Evolutionary conservation across 2,888 invertebrate genomes (phyloP), one percentile per base, ranked within the genome.

Genomic region (Beris chalybata): DNA sequence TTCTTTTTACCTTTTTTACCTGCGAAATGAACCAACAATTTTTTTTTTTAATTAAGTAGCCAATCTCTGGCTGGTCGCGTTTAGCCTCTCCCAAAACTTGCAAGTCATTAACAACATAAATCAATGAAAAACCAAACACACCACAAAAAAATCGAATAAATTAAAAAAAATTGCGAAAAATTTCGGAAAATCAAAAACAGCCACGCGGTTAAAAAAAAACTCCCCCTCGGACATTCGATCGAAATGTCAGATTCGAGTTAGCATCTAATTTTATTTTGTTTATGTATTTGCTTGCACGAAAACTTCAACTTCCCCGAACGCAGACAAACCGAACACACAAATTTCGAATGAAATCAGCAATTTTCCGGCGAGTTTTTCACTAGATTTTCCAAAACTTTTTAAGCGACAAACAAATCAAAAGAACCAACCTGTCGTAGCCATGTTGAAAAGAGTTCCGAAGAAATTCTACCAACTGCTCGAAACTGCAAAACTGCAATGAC

Each of bases 1-100:
- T 85, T 85, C 85, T 91, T 95, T 85, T 90, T 93, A 80, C 85
- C 87, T 85, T 90, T 93, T 86, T 90, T 93, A 82, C 86, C 91
- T 91, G 78, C 61, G 67, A 73, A 59, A 70, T 67, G 69, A 74
- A 70, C 4, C 57, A 32, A 4, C 22, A 22, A 22, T 22, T 22
- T 22, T 22, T 22, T 22, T 22, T 1, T 22, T 22, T 22, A 22
- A 22, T 22, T 22, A 4, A 57, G 48, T 5, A 50, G 9, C 13
- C 12, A 50, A 22, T 7, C 15, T 9, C 15, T 15, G 15, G 29
- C 9, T 50, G 5, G 29, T 15, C 47, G 48, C 50, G 15, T 9
- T 50, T 9, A 9, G 50, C 15, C 50, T 11, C 3, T 11, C 15
- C 2, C 53, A 9, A 7, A 52, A 13, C 12, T 45, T 3, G 11